Conservation (phyloP, 2,113 vertebrate species). For the Peromyscus maniculatus region DNA sequence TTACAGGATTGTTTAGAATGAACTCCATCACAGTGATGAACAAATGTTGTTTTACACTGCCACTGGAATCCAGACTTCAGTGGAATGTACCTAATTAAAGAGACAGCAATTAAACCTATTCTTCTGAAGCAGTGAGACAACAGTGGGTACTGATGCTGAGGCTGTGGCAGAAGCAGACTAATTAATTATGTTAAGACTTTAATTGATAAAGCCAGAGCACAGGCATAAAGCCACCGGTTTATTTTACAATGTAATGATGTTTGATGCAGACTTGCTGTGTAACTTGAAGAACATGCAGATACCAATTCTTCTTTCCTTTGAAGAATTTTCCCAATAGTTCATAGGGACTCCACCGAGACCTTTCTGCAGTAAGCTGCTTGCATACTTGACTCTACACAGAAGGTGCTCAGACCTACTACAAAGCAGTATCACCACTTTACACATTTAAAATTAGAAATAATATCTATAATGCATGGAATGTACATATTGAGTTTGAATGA, state of each 20-base stretch:
- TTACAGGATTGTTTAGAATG: slow-evolving; percentile 48
- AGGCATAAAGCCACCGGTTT: slow-evolving; percentile 94
- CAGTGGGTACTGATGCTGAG: slow-evolving; percentile 93
- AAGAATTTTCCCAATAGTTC: slow-evolving; percentile 92
- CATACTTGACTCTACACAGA: slow-evolving; percentile 94
- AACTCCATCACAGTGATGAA: background rate
- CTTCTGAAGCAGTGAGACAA: slow-evolving; percentile 95
- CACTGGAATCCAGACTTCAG: slow-evolving; percentile 93
- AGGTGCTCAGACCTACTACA: slow-evolving; percentile 94
- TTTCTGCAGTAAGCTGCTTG: slow-evolving; percentile 93
- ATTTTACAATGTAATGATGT: slow-evolving; percentile 90
- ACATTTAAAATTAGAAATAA: background rate
- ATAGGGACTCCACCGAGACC: slow-evolving; percentile 94
- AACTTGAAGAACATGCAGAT: slow-evolving; percentile 95
- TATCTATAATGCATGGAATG: background rate
- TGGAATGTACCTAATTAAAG: slow-evolving; percentile 91
- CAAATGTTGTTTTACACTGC: slow-evolving; percentile 92
- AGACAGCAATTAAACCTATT: slow-evolving; percentile 94
- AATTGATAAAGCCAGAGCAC: slow-evolving; percentile 94
- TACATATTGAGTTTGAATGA: slow-evolving; percentile 3
- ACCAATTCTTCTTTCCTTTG: slow-evolving; percentile 91
- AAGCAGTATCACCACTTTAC: slow-evolving; percentile 84
- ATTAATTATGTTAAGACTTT: slow-evolving; percentile 95
- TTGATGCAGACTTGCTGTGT: slow-evolving; percentile 93
- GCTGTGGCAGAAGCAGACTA: slow-evolving; percentile 94